phyloP scores from a whole-genome alignment of 2,888 invertebrate species.

The Cerastoderma edule region DNA sequence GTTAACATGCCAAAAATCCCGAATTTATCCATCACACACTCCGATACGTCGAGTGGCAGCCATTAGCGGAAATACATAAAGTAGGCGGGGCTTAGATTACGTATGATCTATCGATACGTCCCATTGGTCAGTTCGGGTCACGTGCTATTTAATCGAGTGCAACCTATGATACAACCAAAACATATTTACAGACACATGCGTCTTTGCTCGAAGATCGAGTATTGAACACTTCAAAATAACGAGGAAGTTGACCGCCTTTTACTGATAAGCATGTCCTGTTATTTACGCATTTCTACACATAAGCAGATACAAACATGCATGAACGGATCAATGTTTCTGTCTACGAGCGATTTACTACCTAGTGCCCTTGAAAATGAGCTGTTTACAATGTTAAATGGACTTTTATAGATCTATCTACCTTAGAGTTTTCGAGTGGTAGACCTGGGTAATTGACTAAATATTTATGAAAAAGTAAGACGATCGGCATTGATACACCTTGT shows the following conservation, averaged over 20 bases:
- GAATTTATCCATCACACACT: constrained; percentile 18
- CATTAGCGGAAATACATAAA: constrained; percentile 60
- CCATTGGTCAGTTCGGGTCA: constrained; percentile 45
- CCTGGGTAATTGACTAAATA: no score
- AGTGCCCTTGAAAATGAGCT: no score
- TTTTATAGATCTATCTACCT: no score
- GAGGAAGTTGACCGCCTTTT: not conserved
- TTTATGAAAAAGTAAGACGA: no score
- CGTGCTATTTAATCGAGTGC: constrained; percentile 37
- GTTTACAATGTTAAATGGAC: no score
- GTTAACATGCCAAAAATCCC: not conserved
- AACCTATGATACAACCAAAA: constrained; percentile 61
- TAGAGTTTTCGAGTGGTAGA: no score
- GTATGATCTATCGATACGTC: constrained; percentile 25
- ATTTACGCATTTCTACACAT: no score
- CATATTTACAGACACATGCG: constrained; percentile 36
- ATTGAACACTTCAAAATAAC: not conserved
- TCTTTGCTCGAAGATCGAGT: not conserved
- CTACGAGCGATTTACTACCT: no score
- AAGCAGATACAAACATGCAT: no score
- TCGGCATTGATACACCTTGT: no score
- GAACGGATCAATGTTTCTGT: no score
- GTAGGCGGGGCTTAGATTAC: constrained; percentile 41
- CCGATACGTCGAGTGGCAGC: constrained; percentile 42
- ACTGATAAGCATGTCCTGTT: constrained; percentile 25